phyloP scores from a whole-genome alignment of 2,888 invertebrate species.

The Junonia oenone region DNA sequence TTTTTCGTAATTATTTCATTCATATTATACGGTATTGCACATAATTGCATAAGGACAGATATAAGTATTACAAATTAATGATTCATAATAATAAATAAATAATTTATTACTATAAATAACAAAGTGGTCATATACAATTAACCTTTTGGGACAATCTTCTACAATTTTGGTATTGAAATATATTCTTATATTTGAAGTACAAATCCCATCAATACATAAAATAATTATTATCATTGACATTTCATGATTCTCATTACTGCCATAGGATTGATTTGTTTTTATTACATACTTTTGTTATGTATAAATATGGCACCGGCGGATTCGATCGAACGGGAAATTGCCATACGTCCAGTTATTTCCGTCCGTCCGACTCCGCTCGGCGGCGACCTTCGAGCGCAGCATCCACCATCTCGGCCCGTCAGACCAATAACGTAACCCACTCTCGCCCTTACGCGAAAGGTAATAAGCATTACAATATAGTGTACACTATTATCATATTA shows the following conservation, averaged over 20 bases:
- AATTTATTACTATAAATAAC: too few relatives aligned
- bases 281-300: neutral
- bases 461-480: neutral
- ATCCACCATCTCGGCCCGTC: conserved; percentile 9
- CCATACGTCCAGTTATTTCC: conserved; percentile 64
- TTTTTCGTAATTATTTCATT: too few relatives aligned
- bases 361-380: conserved; percentile 44
- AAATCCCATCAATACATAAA: too few relatives aligned
- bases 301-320: conserved; percentile 20
- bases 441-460: neutral
- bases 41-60: too few relatives aligned
- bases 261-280: neutral
- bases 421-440: neutral
- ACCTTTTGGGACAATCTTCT: too few relatives aligned
- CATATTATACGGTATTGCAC: conserved; percentile 1
- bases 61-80: too few relatives aligned
- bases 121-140: too few relatives aligned
- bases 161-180: too few relatives aligned
- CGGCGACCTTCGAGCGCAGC: conserved; percentile 58
- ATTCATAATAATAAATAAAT: too few relatives aligned
- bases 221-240: too few relatives aligned
- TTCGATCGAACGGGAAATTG: conserved; percentile 55
- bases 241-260: too few relatives aligned
- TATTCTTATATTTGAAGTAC: too few relatives aligned
- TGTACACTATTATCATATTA: neutral